These are phyloP conservation scores for Hydractinia symbiolongicarpus DNA, from an alignment of 30 jellyfish, hydroid and myxozoan genomes.

Conservation along the genomic window DNA sequence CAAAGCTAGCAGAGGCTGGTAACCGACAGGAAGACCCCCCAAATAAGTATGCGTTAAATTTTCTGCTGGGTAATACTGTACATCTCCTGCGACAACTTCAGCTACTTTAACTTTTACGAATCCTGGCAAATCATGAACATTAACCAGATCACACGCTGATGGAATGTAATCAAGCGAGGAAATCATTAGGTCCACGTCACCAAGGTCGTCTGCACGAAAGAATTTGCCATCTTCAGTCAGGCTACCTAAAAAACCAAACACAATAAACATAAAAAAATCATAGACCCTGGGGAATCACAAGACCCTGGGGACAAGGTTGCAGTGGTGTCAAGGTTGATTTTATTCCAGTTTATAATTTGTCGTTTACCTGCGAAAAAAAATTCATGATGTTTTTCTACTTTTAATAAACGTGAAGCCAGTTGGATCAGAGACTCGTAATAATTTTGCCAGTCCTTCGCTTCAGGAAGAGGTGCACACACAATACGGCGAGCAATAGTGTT, in stretches of 20 bases:
- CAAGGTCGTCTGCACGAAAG: not conserved
- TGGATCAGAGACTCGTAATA: no score
- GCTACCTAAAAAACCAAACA: not conserved
- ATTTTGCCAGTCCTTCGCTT: no score
- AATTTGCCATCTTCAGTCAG: not conserved
- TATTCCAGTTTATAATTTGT: no score
- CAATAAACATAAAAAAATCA: no score
- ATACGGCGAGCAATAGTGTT: no score
- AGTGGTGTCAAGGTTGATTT: no score
- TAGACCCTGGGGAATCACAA: no score
- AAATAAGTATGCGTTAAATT: not conserved
- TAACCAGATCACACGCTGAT: not conserved
- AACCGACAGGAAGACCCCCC: not conserved
- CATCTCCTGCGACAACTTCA: not conserved
- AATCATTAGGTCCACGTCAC: conserved; percentile 14
- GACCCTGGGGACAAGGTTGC: no score
- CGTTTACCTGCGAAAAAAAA: no score
- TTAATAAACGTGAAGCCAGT: no score
- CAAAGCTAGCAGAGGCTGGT: not conserved
- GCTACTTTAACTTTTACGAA: not conserved
- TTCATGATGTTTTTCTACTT: no score
- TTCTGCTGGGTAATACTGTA: not conserved
- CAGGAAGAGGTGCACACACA: no score
- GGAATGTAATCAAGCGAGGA: not conserved
- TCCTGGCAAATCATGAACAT: not conserved